Base-by-base conservation (phyloP, 2,113 vertebrate species). In the Tetrax tetrax region DNA sequence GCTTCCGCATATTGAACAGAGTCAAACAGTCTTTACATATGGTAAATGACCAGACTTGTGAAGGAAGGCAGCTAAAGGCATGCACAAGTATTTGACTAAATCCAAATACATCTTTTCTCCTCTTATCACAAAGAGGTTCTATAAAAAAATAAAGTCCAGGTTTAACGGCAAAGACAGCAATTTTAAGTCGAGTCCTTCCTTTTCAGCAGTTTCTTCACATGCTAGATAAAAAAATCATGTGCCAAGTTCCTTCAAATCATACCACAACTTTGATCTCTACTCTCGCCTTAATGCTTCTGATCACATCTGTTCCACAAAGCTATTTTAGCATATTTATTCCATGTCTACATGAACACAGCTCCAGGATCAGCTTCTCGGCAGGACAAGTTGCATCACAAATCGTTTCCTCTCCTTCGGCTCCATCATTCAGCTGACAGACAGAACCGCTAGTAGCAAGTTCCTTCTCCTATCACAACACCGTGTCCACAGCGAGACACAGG, bases 181-280 rank as follows among this genome's bases (percentile, higher is more conserved):
- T n/a, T 54, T 93, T 28, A 54, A 89, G 35, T 3, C 4, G 29
- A 83, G 10, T 33, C 41, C 15, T 24, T 53, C 64, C 65, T 80
- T 64, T 43, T 18, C 17, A 17, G 14, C 9, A 7, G n/a, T 83
- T 41, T 10, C 22, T 64, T 78, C 5, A 2, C 47, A 38, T 8
- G 9, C 50, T 13, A 51, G 19, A 38, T 22, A 35, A 0, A 38
- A 80, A 56, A 35, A 43, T 4, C 12, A 33, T 0, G 2, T 8
- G n/a, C 29, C 33, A 43, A 16, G 21, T 70, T 90, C 25, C 60
- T 63, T 20, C 18, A 51, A 66, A 11, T 37, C 47, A 61, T 20
- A 48, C 9, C 22, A 25, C 17, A 29, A 7, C 9, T 66, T n/a
- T 10, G 6, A 78, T 78, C 74, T 59, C 60, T 38, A 6, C 38